Conservation (phyloP, 2,113 vertebrate species). For the Pachycephala philippinensis region DNA sequence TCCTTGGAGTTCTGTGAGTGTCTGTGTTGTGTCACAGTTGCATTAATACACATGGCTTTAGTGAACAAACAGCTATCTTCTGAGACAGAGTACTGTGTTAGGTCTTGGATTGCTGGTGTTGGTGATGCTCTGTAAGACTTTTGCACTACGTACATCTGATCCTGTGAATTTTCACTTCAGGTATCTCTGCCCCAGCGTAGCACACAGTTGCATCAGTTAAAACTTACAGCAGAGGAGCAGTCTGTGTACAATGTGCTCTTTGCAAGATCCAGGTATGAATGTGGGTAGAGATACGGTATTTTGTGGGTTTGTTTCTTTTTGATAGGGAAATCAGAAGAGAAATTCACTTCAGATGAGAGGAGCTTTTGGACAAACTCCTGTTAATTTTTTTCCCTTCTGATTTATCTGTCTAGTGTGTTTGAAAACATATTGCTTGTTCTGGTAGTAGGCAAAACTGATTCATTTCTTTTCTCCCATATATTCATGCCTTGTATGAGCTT, state of each 20-base stretch:
- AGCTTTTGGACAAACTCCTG: neutral
- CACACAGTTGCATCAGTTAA: constrained; percentile 79
- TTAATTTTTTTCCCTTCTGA: neutral
- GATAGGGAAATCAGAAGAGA: neutral
- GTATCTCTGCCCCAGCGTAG: constrained; percentile 82
- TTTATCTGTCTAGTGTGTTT: neutral
- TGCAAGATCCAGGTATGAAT: constrained; percentile 83
- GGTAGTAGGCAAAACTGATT: neutral
- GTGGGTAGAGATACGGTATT: neutral
- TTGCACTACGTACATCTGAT: neutral
- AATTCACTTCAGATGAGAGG: neutral
- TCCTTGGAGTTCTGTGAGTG: neutral
- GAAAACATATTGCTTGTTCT: neutral
- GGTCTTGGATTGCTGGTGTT: neutral
- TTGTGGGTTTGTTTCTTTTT: neutral
- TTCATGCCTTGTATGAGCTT: neutral
- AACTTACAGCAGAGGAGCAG: constrained; percentile 85
- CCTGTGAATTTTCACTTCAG: constrained; percentile 54
- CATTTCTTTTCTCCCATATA: neutral
- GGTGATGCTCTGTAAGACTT: neutral
- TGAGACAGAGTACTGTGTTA: neutral
- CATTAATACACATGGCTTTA: neutral
- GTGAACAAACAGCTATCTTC: neutral
- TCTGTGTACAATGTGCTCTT: constrained; percentile 88
- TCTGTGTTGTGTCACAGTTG: neutral